Evolutionary conservation across 2,888 invertebrate species (phyloP), one percentile per base, ranked within the genome.

Genomic region (Chouioia cunea): DNA sequence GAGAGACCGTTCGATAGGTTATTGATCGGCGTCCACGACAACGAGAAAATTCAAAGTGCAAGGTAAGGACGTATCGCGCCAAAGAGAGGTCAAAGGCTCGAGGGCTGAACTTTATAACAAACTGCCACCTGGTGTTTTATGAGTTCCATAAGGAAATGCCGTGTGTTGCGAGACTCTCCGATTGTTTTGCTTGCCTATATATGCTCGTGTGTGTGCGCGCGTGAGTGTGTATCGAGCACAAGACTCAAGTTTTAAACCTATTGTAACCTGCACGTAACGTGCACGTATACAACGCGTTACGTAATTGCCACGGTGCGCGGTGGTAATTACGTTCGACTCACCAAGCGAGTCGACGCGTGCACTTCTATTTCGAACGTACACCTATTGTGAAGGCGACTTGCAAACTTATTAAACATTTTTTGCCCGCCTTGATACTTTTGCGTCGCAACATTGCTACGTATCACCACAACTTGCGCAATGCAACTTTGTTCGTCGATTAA

Each of bases 141-240:
- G 80, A 78, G 77, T 77, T 76, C 79, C 79, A 82, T 82, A 81
- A 82, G 81, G 81, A 81, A 82, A 81, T 72, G 79, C 79, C 80
- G 76, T 46, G 50, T 23, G 46, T 27, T 23, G 27, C 43, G 23
- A 67, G 71, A 72, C 76, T 73, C 72, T 1, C 67, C 74, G 72
- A 81, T 81, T 81, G 79, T 79, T 80, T 73, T 75, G 75, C 77
- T 75, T 76, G 54, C 60, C 65, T 60, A 20, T 36, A 23, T 59
- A 50, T 36, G 36, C 56, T 43, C 76, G 54, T 58, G 65, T 62
- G 23, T 36, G 20, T 62, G 53, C 36, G 27, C 53, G 47, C 48
- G 68, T 27, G 60, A 62, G 70, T 57, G 22, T 58, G 48, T 65
- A 58, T 57, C 20, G 67, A 20, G 20, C n/a, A 22, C 18, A 20